Percentiles rank a stretch among this genome's conserved stretches.
These are phyloP conservation scores for Nestor notabilis DNA, from an alignment of 2,113 vertebrate genomes.

Conservation along the genomic window DNA sequence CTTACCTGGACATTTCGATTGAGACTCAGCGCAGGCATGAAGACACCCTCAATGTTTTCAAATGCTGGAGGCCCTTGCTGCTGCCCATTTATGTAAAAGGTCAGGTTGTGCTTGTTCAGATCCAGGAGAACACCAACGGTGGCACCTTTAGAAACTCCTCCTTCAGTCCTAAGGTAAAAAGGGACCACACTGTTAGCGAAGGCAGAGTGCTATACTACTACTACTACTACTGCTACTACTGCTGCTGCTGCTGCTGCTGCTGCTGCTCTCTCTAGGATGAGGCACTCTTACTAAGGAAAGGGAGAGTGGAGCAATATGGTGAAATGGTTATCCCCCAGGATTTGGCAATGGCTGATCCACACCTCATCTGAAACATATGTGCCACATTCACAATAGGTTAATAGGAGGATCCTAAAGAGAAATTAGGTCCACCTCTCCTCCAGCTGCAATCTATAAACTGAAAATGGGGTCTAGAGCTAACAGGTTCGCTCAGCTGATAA, in stretches of 20 bases:
- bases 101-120: conserved; percentile 89
- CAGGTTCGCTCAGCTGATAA: neutral
- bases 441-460: neutral
- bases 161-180: conserved; percentile 86
- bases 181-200: neutral
- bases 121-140: conserved; percentile 93
- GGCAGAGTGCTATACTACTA: no score
- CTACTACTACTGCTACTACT: no score
- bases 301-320: neutral
- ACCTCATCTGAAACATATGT: neutral
- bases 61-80: conserved; percentile 96
- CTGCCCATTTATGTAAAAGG: conserved; percentile 94
- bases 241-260: no score
- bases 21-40: conserved; percentile 96
- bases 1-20: conserved; percentile 96
- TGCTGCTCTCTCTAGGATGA: neutral
- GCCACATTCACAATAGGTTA: neutral
- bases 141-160: conserved; percentile 91
- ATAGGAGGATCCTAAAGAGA: neutral
- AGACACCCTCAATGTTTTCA: conserved; percentile 92
- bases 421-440: neutral
- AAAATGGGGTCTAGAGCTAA: neutral
- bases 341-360: neutral
- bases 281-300: neutral
- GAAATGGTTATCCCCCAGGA: neutral